Evolutionary conservation across 2,888 invertebrate genomes (phyloP).

Genomic region (Acholoe squamosa): DNA sequence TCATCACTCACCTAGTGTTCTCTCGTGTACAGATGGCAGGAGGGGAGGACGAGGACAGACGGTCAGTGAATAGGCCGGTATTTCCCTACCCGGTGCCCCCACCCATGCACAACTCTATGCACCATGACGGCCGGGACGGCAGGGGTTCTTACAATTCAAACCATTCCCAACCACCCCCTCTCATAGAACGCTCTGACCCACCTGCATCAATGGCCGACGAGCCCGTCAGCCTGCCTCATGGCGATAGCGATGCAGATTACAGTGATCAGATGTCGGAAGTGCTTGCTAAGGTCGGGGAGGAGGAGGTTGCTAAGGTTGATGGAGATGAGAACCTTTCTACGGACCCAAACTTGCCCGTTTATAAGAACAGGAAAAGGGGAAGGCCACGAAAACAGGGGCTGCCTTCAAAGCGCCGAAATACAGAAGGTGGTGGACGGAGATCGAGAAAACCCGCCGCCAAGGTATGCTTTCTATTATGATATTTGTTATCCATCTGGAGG

Average conservation of each 20-base stretch:
- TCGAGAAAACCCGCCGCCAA: not conserved
- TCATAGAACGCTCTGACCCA: not conserved
- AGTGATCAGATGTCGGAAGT: conserved; percentile 46
- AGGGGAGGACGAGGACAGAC: conserved; percentile 46
- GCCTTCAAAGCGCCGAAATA: not conserved
- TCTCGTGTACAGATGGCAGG: conserved; percentile 40
- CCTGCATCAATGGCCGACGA: conserved; percentile 36
- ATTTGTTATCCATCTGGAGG: too few species aligned
- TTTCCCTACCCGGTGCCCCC: not conserved
- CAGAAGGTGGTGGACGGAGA: not conserved
- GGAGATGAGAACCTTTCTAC: not conserved
- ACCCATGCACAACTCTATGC: not conserved
- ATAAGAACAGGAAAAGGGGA: conserved; percentile 30
- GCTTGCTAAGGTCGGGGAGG: conserved; percentile 41
- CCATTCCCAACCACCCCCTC: conserved; percentile 2
- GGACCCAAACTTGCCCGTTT: conserved; percentile 28
- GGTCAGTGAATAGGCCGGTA: conserved; percentile 4
- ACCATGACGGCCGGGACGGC: not conserved
- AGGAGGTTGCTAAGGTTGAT: not conserved
- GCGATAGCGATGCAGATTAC: not conserved
- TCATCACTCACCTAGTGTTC: too few species aligned
- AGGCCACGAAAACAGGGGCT: conserved; percentile 46
- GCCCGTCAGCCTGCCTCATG: conserved; percentile 14
- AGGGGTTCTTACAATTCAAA: not conserved
- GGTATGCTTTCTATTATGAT: too few species aligned